Evolutionary conservation across 2,888 invertebrate genomes (phyloP), one percentile per base, ranked within the genome.

Genomic region (Amblyjoppa fuscipennis): DNA sequence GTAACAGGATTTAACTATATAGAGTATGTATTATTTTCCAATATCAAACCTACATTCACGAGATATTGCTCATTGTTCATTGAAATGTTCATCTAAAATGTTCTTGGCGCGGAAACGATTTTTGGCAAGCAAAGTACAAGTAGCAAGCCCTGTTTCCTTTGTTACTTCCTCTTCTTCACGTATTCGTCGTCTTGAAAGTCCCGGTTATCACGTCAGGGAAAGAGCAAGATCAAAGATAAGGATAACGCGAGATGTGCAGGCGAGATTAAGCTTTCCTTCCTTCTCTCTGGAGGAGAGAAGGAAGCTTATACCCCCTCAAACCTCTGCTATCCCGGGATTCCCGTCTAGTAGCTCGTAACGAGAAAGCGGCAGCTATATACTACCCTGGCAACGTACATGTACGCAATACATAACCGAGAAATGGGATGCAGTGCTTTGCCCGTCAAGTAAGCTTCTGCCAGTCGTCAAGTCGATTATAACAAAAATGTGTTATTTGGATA

Each of bases 201-300:
- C 45, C 69, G 74, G 78, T 25, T 79, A 84, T 84, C 82, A 74
- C 82, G 73, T 73, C 82, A 76, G 75, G 85, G 81, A 78, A 85
- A 70, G 78, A 83, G 83, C 77, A 82, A 86, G 85, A 88, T 88
- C 85, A 80, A 78, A 75, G 87, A 87, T 88, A 88, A 83, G 75
- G 87, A 87, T 87, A 88, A 88, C 82, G 85, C 84, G 88, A 87
- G 86, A 85, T 85, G 83, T 80, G 81, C 68, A 80, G 83, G 59
- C 81, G 84, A 88, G 88, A 87, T 87, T 88, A 87, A 88, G 86
- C 82, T 85, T 71, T 69, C 74, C 83, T 83, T 71, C 77, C 79
- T 74, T 66, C 41, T 69, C 69, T 78, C 83, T n/a, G 5, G 34
- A 11, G 38, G 16, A 45, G 45, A 11, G 38, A 5, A 45, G 45